Conservation (phyloP, 2,888 invertebrate species). For the Galerucella nymphaeae region DNA sequence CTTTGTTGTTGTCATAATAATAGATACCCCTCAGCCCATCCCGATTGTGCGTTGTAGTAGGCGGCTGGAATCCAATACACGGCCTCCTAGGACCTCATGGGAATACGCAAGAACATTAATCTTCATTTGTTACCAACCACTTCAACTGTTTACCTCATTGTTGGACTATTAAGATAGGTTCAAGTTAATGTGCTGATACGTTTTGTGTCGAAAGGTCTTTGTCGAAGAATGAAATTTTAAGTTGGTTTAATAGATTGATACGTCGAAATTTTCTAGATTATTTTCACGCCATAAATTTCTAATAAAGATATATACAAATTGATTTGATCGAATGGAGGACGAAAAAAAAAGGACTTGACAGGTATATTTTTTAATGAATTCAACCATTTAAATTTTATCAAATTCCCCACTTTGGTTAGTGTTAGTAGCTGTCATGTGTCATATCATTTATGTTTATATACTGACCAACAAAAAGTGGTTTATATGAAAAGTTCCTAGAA, state of each 20-base stretch:
- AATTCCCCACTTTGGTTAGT: no score
- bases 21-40: not conserved
- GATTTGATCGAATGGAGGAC: constrained; percentile 6
- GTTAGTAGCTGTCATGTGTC: no score
- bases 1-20: no score
- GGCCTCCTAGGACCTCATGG: constrained; percentile 55
- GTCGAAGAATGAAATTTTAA: constrained; percentile 9
- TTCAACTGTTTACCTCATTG: constrained; percentile 62
- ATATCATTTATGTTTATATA: no score
- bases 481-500: no score
- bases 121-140: constrained; percentile 65
- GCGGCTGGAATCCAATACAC: constrained; percentile 42
- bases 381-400: no score
- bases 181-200: constrained; percentile 52
- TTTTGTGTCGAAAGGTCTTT: constrained; percentile 34
- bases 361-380: not conserved
- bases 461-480: no score
- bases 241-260: constrained; percentile 22
- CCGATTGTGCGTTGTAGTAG: constrained; percentile 35
- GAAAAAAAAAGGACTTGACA: not conserved
- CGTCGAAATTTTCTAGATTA: constrained; percentile 13
- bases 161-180: constrained; percentile 55
- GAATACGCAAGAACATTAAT: constrained; percentile 62
- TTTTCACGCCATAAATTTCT: constrained; percentile 27
- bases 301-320: constrained; percentile 43